These are phyloP conservation scores for Sparus aurata DNA, from an alignment of 2,797 vertebrate species.

Conservation along the genomic window DNA sequence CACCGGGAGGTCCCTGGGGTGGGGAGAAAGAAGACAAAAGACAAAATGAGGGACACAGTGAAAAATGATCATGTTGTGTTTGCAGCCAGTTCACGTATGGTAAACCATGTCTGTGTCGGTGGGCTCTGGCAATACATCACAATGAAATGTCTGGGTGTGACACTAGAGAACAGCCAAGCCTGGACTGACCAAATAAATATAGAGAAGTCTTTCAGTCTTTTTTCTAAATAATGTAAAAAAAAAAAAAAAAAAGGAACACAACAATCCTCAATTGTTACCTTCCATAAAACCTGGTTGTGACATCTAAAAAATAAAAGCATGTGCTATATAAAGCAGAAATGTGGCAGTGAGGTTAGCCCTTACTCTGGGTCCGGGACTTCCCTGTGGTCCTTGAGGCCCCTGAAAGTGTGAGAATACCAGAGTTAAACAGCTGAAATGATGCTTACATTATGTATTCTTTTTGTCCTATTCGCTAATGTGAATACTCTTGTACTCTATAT, in stretches of 20 bases:
- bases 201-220: not conserved
- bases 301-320: not conserved
- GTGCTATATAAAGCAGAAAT: not conserved
- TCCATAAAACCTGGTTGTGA: not conserved
- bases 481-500: not conserved
- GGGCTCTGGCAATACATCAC: not conserved
- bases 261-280: not conserved
- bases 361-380: constrained; percentile 92
- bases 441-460: not conserved
- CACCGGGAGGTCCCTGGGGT: constrained; percentile 91
- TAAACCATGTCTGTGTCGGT: constrained; percentile 1
- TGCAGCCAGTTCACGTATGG: constrained; percentile 11
- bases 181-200: not conserved
- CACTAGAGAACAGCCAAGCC: not conserved
- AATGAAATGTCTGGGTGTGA: constrained; percentile 7
- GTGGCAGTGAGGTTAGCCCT: constrained; percentile 68
- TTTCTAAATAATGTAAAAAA: not conserved
- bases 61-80: constrained; percentile 8
- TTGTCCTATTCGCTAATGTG: not conserved
- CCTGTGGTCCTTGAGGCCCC: constrained; percentile 93
- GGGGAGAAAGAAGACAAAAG: constrained; percentile 50
- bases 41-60: constrained; percentile 30
- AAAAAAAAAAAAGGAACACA: too few species aligned
- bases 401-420: constrained; percentile 74
- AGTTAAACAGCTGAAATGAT: not conserved